Percentiles rank a stretch among this genome's conserved stretches.
Evolutionary conservation across 2,888 invertebrate species (phyloP).

Genomic region (Sthenelais limicola): DNA sequence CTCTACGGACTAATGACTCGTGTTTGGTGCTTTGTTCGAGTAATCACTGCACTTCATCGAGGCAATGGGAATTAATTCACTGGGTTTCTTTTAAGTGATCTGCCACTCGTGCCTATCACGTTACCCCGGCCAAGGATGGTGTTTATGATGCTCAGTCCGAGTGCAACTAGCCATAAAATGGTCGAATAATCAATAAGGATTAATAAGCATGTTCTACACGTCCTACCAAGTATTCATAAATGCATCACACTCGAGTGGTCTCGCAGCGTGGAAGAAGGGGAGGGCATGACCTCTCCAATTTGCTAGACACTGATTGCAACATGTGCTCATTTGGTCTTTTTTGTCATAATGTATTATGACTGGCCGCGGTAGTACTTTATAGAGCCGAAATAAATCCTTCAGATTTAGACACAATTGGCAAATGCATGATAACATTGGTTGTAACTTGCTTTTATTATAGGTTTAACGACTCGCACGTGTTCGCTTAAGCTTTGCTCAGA

Average conservation of each 20-base stretch:
- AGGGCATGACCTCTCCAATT: slow-evolving; percentile 24
- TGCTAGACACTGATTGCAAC: slow-evolving; percentile 36
- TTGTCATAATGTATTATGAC: too few species aligned
- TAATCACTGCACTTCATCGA: slow-evolving; percentile 13
- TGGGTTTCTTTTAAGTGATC: slow-evolving; percentile 32
- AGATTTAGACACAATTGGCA: too few species aligned
- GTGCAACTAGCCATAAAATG: slow-evolving; percentile 39
- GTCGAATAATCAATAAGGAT: slow-evolving; percentile 31
- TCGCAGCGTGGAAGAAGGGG: not conserved
- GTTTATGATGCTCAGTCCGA: slow-evolving; percentile 21
- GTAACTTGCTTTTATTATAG: too few species aligned
- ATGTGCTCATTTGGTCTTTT: slow-evolving; percentile 38
- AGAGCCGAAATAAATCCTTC: too few species aligned
- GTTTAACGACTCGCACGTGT: too few species aligned
- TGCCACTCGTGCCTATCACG: slow-evolving; percentile 17
- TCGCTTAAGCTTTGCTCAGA: too few species aligned
- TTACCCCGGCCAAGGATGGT: slow-evolving; percentile 1
- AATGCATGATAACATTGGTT: too few species aligned
- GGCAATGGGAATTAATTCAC: slow-evolving; percentile 35
- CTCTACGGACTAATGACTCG: slow-evolving; percentile 14
- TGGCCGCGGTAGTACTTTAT: too few species aligned
- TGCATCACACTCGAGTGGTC: slow-evolving; percentile 33
- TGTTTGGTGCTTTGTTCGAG: slow-evolving; percentile 34
- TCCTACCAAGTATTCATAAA: slow-evolving; percentile 11
- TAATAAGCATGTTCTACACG: slow-evolving; percentile 23